Evolutionary conservation across 2,888 invertebrate genomes (phyloP).

Genomic region (Dasysyrphus tricinctus): DNA sequence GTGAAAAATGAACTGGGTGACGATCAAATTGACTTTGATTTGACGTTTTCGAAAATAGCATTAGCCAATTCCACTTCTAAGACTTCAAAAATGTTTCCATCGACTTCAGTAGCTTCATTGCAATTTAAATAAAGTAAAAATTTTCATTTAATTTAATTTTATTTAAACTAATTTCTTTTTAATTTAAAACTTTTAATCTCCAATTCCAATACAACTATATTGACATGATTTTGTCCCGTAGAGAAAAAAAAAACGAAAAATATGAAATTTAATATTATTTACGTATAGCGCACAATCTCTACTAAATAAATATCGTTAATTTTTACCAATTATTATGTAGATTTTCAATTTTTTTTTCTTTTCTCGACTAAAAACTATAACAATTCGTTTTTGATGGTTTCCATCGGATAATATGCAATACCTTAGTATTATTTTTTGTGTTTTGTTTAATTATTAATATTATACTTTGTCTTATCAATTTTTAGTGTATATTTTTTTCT

Average conservation of each 20-base stretch:
- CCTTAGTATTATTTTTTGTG: not conserved
- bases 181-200: not conserved
- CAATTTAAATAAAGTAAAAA: not conserved
- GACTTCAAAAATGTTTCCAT: too few species aligned
- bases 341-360: not conserved
- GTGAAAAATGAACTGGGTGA: too few species aligned
- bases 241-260: not conserved
- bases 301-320: not conserved
- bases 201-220: not conserved
- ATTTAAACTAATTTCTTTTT: not conserved
- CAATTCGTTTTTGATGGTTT: conserved; percentile 34
- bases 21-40: too few species aligned
- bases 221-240: conserved; percentile 1
- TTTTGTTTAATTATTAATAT: not conserved
- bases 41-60: too few species aligned
- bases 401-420: conserved; percentile 21
- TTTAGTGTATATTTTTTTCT: conserved; percentile 53
- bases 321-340: not conserved
- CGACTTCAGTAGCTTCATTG: too few species aligned
- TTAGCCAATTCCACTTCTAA: too few species aligned
- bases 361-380: not conserved
- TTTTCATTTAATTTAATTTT: not conserved
- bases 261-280: not conserved
- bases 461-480: conserved; percentile 34
- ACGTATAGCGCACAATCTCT: not conserved